A percentile compares a stretch with the other conserved stretches of the same genome.
Conservation (phyloP, 2,888 invertebrate species). For the Cerceris rybyensis region DNA sequence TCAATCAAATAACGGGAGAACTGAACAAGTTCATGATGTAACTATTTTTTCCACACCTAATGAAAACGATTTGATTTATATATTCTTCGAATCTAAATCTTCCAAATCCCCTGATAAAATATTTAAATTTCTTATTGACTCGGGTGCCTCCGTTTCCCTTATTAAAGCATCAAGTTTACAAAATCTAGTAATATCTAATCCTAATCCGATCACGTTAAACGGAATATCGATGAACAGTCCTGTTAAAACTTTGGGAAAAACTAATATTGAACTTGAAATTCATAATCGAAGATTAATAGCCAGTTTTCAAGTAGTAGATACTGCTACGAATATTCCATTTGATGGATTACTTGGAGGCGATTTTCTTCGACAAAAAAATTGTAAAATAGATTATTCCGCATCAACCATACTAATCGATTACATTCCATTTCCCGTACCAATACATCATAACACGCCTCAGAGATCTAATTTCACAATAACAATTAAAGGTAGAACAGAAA, state of each 20-base stretch:
- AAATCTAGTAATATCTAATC: not conserved
- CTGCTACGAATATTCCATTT: conserved; percentile 14
- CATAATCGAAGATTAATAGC: not conserved
- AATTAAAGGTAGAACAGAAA: conserved; percentile 4
- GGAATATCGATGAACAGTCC: conserved; percentile 8
- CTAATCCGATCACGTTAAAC: not conserved
- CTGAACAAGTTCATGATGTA: not conserved
- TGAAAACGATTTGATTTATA: not conserved
- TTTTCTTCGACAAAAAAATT: not conserved
- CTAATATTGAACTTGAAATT: conserved; percentile 1
- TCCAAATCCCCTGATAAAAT: not conserved
- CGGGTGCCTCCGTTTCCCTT: conserved; percentile 11
- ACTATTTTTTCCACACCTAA: conserved; percentile 1
- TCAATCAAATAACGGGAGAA: not conserved
- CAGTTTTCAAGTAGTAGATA: conserved; percentile 12
- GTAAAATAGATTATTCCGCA: conserved; percentile 1
- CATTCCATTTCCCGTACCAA: conserved; percentile 4
- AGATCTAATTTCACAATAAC: not conserved
- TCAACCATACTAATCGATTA: not conserved
- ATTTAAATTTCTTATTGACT: conserved; percentile 10
- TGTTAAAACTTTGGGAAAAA: not conserved
- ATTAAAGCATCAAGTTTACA: conserved; percentile 10
- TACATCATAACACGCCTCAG: conserved; percentile 1
- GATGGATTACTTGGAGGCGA: conserved; percentile 15
- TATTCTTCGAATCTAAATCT: conserved; percentile 2